These are phyloP conservation scores for Tanypteryx hageni DNA, from an alignment of 2,888 invertebrate species.

Conservation along the genomic window DNA sequence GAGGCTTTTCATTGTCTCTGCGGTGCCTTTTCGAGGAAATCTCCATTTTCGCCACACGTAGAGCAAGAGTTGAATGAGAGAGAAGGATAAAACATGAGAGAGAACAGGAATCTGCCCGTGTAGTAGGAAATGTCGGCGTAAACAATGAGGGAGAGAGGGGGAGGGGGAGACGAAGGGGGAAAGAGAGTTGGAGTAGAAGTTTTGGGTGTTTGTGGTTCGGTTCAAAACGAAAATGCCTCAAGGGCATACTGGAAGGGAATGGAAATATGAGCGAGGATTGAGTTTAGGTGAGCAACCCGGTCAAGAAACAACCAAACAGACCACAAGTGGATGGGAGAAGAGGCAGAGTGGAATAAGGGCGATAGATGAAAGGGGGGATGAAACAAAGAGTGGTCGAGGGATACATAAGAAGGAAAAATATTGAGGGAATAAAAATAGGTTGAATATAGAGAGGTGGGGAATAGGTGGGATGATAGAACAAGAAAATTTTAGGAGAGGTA, in stretches of 20 bases:
- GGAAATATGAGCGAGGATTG: conserved; percentile 28
- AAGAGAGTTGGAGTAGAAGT: background rate
- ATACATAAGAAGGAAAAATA: background rate
- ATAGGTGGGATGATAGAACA: no score
- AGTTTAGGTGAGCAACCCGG: conserved; percentile 14
- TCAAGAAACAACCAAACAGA: background rate
- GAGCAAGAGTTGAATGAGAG: no score
- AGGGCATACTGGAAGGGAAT: background rate
- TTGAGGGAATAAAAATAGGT: no score
- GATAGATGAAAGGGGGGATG: background rate
- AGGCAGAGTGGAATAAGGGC: background rate
- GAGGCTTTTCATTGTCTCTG: no score
- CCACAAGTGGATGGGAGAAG: background rate
- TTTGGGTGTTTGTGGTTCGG: conserved; percentile 5
- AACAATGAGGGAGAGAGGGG: background rate
- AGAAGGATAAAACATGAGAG: no score
- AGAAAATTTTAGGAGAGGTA: no score
- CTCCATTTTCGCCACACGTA: no score
- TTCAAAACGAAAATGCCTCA: conserved; percentile 1
- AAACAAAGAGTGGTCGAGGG: background rate
- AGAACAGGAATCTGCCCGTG: no score
- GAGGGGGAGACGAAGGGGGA: background rate
- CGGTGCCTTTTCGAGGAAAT: no score
- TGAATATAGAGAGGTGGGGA: no score
- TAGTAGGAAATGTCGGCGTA: no score